Conservation (phyloP, 2,113 vertebrate species). For the Myanophis thanlyinensis region DNA sequence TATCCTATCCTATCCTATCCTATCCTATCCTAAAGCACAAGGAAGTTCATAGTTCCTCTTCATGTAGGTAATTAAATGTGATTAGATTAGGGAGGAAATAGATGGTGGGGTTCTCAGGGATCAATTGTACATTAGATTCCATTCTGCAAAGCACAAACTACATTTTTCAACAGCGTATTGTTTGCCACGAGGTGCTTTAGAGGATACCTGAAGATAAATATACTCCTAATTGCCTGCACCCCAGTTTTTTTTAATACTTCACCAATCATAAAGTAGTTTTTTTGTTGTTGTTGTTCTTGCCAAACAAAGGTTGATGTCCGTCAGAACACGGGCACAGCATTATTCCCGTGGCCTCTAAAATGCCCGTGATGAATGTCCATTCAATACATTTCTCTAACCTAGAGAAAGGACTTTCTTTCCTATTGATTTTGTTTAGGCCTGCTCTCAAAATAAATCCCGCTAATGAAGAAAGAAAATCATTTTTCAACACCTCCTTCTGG, state of each 20-base stretch:
- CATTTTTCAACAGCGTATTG: background rate
- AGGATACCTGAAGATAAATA: background rate
- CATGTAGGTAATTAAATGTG: background rate
- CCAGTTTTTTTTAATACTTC: background rate
- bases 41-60: background rate
- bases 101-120: background rate
- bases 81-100: background rate
- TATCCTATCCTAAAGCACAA: no score
- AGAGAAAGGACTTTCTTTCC: constrained; percentile 56
- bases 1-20: no score
- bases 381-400: constrained; percentile 59
- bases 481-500: background rate
- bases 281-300: background rate
- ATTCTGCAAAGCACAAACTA: background rate
- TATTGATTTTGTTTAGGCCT: constrained; percentile 55
- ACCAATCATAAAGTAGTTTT: constrained; percentile 8
- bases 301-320: background rate
- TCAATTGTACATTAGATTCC: background rate
- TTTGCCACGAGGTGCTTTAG: background rate
- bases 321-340: background rate
- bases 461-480: background rate
- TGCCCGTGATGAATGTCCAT: constrained; percentile 58
- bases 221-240: background rate
- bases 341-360: constrained; percentile 11
- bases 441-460: constrained; percentile 20